Base-by-base conservation (phyloP, 2,888 invertebrate genomes). In the Fabriciana adippe region DNA sequence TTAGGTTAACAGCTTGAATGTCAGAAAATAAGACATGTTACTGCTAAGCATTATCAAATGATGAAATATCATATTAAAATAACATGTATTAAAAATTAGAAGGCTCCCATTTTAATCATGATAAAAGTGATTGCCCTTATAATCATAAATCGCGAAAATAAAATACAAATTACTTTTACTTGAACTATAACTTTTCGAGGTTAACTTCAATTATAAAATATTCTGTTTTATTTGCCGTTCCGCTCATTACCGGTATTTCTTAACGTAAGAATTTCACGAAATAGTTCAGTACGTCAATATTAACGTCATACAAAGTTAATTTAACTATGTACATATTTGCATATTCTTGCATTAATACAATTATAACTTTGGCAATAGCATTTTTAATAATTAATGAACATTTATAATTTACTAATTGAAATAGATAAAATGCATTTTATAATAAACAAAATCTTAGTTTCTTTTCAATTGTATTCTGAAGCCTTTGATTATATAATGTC, bases 171-270 rank as follows among this genome's bases (percentile, higher is more conserved):
- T 45, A 51, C 50, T 51, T 51, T 15, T 31, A 51, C 53, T 64
- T 41, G 11, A 41, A 41, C 35, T 51, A 64, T 67, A 61, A 67
- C 51, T 55, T 51, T 67, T 59, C 63, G 53, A 68, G 68, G 70
- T 66, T 61, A 68, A 66, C 54, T 62, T 57, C 47, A 60, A 63
- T 41, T 66, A 68, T 57, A 57, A 62, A 67, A 50, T 66, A 69
- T 53, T 68, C 60, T 16, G 26, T 56, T 64, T 62, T 64, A 63
- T 69, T 72, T 66, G 54, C 57, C 66, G 73, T 74, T 74, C 72
- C 72, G 73, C 70, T 72, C 64, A 54, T 72, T 74, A 72, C 65
- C 51, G 63, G 53, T 65, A 59, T 74, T 74, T 71, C 74, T 64
- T 68, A 74, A 72, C 57, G 18, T 51, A 35, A 67, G 67, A 66